phyloP scores from a whole-genome alignment of 1,140 invertebrate species.

The Acyrthosiphon pisum region DNA sequence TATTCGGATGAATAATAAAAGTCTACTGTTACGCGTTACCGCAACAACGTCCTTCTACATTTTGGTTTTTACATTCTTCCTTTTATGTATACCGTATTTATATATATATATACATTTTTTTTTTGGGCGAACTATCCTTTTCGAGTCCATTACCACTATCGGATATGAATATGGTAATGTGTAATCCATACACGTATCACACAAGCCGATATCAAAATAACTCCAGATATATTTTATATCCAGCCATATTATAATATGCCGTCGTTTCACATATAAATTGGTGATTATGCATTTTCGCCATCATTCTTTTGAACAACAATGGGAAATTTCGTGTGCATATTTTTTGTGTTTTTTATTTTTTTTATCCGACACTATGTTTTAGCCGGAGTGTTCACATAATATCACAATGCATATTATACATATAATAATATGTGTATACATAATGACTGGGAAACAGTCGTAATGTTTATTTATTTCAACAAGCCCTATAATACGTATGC shows the following conservation, averaged over 20 bases:
- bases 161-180: slow-evolving; percentile 46
- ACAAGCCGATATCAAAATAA: slow-evolving; percentile 20
- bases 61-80: neutral
- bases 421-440: neutral
- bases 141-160: slow-evolving; percentile 18
- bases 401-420: neutral
- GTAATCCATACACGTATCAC: slow-evolving; percentile 47
- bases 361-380: neutral
- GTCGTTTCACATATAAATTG: slow-evolving; percentile 31
- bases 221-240: slow-evolving; percentile 42
- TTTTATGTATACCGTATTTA: neutral
- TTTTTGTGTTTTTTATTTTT: neutral
- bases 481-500: neutral
- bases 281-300: neutral
- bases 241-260: neutral
- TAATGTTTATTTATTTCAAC: neutral
- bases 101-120: neutral
- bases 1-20: neutral
- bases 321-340: neutral
- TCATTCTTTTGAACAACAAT: slow-evolving; percentile 9
- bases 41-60: neutral
- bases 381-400: neutral
- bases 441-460: neutral
- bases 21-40: neutral
- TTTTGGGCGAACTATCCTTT: neutral